These are phyloP conservation scores for Cavia porcellus DNA, from an alignment of 2,113 vertebrate species.

Conservation along the genomic window DNA sequence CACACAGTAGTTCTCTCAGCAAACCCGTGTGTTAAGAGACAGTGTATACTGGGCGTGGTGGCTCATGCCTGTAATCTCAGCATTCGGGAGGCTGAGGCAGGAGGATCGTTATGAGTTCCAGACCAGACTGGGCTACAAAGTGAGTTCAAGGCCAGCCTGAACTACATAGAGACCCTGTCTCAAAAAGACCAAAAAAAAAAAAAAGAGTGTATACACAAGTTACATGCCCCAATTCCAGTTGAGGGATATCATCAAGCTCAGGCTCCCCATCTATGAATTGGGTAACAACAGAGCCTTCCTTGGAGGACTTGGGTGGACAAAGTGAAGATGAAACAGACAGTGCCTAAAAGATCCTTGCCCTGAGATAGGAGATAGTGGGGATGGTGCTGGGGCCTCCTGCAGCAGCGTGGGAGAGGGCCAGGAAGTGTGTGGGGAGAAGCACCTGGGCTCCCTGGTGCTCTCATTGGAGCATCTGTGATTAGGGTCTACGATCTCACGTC, in stretches of 20 bases:
- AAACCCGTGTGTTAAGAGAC: background rate
- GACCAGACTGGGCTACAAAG: too few relatives aligned
- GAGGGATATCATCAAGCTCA: background rate
- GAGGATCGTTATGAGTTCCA: too few relatives aligned
- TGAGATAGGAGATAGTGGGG: fast-evolving
- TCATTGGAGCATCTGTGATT: background rate
- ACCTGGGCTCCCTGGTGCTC: background rate
- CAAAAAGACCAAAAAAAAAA: too few relatives aligned
- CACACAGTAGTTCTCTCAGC: background rate
- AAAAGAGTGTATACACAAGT: too few relatives aligned
- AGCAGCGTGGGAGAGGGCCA: fast-evolving
- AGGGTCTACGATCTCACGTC: background rate
- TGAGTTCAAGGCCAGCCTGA: too few relatives aligned
- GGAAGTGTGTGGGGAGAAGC: background rate
- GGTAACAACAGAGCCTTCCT: background rate
- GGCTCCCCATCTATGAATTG: background rate
- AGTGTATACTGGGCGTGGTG: background rate
- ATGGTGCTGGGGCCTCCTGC: background rate
- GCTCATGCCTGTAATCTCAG: too few relatives aligned
- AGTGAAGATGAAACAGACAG: background rate
- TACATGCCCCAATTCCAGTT: background rate
- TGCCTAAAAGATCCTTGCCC: fast-evolving
- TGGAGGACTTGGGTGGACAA: background rate
- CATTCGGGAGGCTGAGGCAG: too few relatives aligned
- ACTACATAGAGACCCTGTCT: too few relatives aligned